phyloP scores from a whole-genome alignment of 2,113 vertebrate species.

The Calypte anna region DNA sequence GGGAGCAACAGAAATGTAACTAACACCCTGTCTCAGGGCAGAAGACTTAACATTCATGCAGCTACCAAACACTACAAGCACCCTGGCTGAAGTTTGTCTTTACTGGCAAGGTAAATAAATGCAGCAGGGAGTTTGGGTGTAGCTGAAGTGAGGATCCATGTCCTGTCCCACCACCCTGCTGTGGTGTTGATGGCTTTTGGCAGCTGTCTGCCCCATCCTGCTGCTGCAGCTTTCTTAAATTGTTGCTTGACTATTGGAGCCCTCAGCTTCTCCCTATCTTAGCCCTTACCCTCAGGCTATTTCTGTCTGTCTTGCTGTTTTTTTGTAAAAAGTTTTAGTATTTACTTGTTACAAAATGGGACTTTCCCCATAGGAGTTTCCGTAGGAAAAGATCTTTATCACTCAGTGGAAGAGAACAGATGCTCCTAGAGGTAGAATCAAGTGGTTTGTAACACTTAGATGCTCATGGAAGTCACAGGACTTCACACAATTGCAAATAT shows the following conservation, averaged over 20 bases:
- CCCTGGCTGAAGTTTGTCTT: background rate
- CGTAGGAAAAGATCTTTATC: background rate
- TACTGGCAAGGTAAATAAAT: fast-evolving
- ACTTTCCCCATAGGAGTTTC: background rate
- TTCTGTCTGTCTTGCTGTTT: background rate
- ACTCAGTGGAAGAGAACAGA: background rate
- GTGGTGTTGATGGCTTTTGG: background rate
- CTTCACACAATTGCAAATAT: background rate
- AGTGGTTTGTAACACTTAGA: background rate
- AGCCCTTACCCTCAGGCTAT: background rate
- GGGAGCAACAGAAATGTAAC: background rate
- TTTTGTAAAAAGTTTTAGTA: background rate
- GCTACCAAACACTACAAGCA: background rate
- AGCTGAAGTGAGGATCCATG: background rate
- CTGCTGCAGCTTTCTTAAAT: background rate
- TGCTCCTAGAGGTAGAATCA: background rate
- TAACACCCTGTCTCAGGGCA: background rate
- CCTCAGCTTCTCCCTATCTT: background rate
- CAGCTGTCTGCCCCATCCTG: background rate
- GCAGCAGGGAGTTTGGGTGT: background rate
- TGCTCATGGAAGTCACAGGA: background rate
- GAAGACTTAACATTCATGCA: background rate
- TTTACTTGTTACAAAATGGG: background rate
- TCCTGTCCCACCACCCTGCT: background rate
- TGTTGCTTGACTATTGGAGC: background rate